phyloP scores from a whole-genome alignment of 37 sponge, comb jelly and placozoan species.

The Trichoplax adhaerens region DNA sequence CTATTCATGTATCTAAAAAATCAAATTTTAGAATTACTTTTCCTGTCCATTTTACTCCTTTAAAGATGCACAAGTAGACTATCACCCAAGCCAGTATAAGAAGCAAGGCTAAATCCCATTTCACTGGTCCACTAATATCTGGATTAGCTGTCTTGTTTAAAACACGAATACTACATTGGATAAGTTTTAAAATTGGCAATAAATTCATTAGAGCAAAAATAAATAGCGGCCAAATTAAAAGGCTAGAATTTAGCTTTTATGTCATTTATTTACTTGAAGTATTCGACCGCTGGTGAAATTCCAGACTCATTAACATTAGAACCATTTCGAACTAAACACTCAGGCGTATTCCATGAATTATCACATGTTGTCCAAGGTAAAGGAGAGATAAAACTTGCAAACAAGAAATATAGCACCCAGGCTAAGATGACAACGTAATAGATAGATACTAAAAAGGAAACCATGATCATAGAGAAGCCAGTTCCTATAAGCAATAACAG shows the following conservation, averaged over 20 bases:
- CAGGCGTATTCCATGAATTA: background rate
- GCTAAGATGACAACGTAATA: constrained; percentile 91
- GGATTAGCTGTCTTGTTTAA: no score
- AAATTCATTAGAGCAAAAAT: no score
- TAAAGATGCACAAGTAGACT: constrained; percentile 72
- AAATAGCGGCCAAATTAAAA: no score
- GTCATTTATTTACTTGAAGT: no score
- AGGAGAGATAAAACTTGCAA: constrained; percentile 64
- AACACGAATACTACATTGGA: no score
- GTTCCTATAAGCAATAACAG: constrained; percentile 34
- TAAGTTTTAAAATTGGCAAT: no score
- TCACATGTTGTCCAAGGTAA: constrained; percentile 79
- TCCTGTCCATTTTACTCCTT: constrained; percentile 72
- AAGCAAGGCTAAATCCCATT: constrained; percentile 67
- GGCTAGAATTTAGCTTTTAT: no score
- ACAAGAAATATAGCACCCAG: constrained; percentile 70
- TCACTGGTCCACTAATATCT: background rate
- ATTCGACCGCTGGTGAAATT: no score
- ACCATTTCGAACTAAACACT: no score
- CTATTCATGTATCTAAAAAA: no score
- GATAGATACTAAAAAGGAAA: constrained; percentile 38
- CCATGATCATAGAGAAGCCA: constrained; percentile 49
- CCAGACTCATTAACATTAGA: no score
- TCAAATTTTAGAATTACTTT: constrained; percentile 23
- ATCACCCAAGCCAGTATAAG: constrained; percentile 62